A percentile compares a stretch with the other conserved stretches of the same genome.
phyloP scores from a whole-genome alignment of 2,797 vertebrate genomes.

The Phalanger gymnotis region DNA sequence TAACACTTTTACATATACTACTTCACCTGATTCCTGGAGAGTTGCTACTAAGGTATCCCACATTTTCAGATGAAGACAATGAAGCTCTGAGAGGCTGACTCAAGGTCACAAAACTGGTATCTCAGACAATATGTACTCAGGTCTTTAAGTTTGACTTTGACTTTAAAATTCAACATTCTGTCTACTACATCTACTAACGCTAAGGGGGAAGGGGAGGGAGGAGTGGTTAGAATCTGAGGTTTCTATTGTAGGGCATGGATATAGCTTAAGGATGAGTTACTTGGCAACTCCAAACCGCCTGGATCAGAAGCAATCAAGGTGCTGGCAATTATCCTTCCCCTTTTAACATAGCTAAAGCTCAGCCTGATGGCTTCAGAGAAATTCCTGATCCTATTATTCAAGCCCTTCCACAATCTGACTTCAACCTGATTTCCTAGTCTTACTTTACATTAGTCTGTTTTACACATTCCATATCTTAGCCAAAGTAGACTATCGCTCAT shows the following conservation, averaged over 20 bases:
- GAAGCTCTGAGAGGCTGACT: neutral
- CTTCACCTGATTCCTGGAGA: neutral
- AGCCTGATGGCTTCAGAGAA: neutral
- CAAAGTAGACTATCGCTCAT: neutral
- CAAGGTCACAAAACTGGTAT: neutral
- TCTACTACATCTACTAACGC: neutral
- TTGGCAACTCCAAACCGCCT: neutral
- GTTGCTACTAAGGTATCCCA: neutral
- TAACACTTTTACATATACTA: neutral
- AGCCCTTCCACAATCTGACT: neutral
- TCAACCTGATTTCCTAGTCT: neutral
- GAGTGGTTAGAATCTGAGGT: neutral
- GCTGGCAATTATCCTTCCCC: neutral
- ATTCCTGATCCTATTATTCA: neutral
- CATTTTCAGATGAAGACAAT: neutral
- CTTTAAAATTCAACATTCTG: neutral
- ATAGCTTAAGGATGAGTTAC: neutral
- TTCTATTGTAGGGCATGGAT: neutral
- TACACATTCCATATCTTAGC: neutral
- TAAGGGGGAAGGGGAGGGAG: neutral
- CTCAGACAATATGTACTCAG: neutral
- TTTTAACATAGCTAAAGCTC: neutral
- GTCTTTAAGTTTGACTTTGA: neutral
- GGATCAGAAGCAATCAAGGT: neutral
- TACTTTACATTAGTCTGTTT: neutral